Evolutionary conservation across 92 coral and sea anemone genomes (phyloP), one percentile per base, ranked within the genome.

Genomic region (Heteractis magnifica): DNA sequence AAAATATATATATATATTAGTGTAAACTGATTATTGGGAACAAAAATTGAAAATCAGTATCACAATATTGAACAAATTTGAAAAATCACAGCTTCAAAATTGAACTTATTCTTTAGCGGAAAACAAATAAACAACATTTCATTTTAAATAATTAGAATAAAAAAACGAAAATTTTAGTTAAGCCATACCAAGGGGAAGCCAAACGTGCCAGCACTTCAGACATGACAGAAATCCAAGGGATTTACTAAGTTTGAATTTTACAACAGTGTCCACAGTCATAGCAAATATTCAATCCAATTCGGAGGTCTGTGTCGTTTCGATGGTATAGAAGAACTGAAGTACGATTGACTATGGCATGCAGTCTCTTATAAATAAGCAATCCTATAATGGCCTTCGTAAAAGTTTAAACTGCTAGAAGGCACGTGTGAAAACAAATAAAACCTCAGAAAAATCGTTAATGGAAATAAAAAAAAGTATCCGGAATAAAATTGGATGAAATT

Each of bases 201-300:
- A 83, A 56, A 75, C 9, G 44, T 34, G 44, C 80, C 80, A 83
- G 41, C 80, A 83, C 53, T 75, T 65, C 16, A 75, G 59, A 72
- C 86, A 83, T 5, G 86, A 76, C 8, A 76, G 16, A 65, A 77
- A 51, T 50, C 82, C 20, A 20, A 77, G 65, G n/a, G 65, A 50
- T 52, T 84, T 84, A 60, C 34, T 53, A 3, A 72, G 51, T 18
- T 73, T 21, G 26, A 82, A 52, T 20, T 73, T 82, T 8, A 82
- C 85, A 10, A 71, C 71, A 4, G 85, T 71, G 49, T 71, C 70
- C 1, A 72, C 70, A 15, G 85, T 65, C 85, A 82, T 82, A 51
- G 6, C 23, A 51, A 16, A 14, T 62, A 3, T 50, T 51, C 48
- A 9, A 75, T 62, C 16, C 51, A 62, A 79, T 55, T 34, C 71